Evolutionary conservation across 2,113 vertebrate species (phyloP).

Genomic region (Ptilorrhoa leucosticta): DNA sequence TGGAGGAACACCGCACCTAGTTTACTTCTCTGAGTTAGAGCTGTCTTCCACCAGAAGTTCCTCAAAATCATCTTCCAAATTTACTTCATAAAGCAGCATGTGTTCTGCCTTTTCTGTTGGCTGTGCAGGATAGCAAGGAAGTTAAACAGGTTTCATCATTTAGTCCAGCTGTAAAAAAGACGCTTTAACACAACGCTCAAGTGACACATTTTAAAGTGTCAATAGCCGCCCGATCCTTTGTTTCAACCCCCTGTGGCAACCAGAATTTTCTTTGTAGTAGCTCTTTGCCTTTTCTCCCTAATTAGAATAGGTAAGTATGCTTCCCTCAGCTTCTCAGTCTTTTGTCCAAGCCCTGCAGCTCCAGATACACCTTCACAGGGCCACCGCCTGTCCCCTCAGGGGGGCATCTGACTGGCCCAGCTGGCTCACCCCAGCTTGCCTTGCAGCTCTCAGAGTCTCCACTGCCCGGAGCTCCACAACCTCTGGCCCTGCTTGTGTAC

Average conservation of each 20-base stretch:
- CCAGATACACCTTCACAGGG: background rate
- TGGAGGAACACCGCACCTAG: background rate
- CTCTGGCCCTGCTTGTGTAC: background rate
- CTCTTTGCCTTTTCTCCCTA: background rate
- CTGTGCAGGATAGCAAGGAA: background rate
- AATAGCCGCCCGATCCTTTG: background rate
- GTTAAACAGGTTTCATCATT: background rate
- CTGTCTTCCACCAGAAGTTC: background rate
- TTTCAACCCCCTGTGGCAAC: background rate
- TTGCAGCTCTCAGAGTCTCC: background rate
- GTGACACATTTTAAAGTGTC: background rate
- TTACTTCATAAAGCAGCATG: background rate
- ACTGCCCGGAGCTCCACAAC: background rate
- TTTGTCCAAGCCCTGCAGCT: background rate
- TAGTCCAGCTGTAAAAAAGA: background rate
- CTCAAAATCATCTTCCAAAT: background rate
- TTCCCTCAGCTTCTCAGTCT: background rate
- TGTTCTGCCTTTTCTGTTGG: background rate
- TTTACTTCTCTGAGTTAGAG: background rate
- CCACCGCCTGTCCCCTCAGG: background rate
- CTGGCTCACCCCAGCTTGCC: rapidly evolving
- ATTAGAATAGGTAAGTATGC: background rate
- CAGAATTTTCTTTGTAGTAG: background rate
- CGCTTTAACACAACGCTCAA: background rate
- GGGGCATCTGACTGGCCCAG: background rate